Percentiles rank a stretch among this genome's conserved stretches.
Conservation (phyloP, 2,888 invertebrate species). For the Spisula subtruncata region DNA sequence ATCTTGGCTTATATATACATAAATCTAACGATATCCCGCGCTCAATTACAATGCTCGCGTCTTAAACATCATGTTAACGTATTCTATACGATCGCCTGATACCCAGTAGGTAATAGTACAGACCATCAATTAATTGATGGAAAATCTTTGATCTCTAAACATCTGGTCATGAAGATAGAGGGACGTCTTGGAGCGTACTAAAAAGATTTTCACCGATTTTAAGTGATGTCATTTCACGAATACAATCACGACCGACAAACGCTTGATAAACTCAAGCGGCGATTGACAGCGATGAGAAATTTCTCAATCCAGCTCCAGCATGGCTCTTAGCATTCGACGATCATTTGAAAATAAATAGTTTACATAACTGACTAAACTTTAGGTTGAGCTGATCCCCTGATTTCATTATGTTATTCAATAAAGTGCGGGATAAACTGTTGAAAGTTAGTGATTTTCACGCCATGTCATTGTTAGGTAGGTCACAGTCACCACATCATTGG, state of each 20-base stretch:
- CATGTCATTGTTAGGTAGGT: too few relatives aligned
- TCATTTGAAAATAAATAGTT: slow-evolving; percentile 27
- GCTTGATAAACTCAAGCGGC: not conserved
- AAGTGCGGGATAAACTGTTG: too few relatives aligned
- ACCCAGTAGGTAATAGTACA: not conserved
- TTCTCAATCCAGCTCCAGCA: not conserved
- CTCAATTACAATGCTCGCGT: slow-evolving; percentile 26
- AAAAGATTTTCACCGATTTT: slow-evolving; percentile 18
- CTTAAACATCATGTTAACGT: slow-evolving; percentile 36
- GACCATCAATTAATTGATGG: not conserved
- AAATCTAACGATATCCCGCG: slow-evolving; percentile 25
- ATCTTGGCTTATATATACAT: slow-evolving; percentile 39
- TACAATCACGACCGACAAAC: not conserved
- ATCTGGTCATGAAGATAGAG: not conserved
- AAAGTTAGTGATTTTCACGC: too few relatives aligned
- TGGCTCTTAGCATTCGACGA: not conserved
- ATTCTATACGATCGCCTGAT: slow-evolving; percentile 19
- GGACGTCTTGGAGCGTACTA: not conserved
- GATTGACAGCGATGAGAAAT: not conserved
- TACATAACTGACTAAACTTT: not conserved
- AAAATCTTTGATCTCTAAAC: slow-evolving; percentile 44
- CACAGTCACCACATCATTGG: too few relatives aligned
- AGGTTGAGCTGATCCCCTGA: too few relatives aligned
- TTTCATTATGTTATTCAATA: too few relatives aligned
- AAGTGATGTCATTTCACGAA: slow-evolving; percentile 18